phyloP scores from a whole-genome alignment of 2,113 vertebrate genomes.

The Chaetorhynchus papuensis region DNA sequence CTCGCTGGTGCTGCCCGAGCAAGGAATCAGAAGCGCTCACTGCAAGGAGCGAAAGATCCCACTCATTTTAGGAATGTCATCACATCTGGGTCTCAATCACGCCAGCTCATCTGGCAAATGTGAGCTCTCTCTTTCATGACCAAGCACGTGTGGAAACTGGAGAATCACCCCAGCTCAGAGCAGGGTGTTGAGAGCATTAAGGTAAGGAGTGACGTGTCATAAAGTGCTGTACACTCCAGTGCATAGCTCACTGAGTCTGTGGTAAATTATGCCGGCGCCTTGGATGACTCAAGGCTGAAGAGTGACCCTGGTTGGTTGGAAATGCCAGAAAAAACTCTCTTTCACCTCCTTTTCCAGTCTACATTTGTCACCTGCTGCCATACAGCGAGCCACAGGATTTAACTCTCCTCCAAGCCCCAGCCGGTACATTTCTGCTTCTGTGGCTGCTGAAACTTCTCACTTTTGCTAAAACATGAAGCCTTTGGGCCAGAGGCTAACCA shows the following conservation, averaged over 20 bases:
- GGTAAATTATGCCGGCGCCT: background rate
- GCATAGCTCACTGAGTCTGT: background rate
- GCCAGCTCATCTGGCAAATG: background rate
- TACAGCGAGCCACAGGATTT: background rate
- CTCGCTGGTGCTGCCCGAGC: background rate
- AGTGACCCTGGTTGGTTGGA: background rate
- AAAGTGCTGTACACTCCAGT: background rate
- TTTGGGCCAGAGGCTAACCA: background rate
- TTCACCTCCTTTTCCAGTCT: background rate
- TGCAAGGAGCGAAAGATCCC: background rate
- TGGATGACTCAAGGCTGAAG: background rate
- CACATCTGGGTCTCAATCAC: background rate
- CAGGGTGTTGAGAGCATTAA: background rate
- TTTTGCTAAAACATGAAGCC: background rate
- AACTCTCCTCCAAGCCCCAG: background rate
- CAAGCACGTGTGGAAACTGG: background rate
- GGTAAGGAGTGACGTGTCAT: background rate
- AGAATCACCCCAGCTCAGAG: background rate
- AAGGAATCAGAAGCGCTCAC: background rate
- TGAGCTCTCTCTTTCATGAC: background rate
- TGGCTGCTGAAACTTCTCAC: background rate
- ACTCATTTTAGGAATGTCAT: background rate
- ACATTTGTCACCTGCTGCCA: background rate
- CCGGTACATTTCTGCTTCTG: background rate
- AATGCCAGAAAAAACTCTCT: background rate